Conservation (phyloP, 2,113 vertebrate species). For the Epinephelus fuscoguttatus region DNA sequence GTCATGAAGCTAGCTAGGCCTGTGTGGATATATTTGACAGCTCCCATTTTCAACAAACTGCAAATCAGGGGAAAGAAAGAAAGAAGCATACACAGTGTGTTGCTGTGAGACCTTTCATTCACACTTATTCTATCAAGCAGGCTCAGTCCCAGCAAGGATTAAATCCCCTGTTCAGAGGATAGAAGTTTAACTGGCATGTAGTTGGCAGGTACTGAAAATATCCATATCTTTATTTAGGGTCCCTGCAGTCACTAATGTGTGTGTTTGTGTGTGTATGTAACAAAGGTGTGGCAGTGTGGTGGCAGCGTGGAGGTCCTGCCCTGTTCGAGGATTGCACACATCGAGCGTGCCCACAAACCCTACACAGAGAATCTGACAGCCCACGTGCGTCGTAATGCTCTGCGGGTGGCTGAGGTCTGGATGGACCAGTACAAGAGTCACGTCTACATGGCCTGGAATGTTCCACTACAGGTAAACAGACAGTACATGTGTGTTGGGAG, state of each 20-base stretch:
- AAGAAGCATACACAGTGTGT: background rate
- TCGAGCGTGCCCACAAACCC: constrained; percentile 96
- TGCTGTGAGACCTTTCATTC: constrained; percentile 19
- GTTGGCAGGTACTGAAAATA: constrained; percentile 17
- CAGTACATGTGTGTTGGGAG: background rate
- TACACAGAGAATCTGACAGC: constrained; percentile 95
- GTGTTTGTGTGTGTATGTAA: background rate
- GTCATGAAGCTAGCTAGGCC: background rate
- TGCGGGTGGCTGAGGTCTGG: constrained; percentile 96
- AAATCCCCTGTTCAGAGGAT: constrained; percentile 4
- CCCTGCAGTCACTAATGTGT: background rate
- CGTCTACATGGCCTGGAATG: constrained; percentile 99
- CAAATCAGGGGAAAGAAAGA: background rate
- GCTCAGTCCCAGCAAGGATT: constrained; percentile 9
- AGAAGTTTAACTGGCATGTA: background rate
- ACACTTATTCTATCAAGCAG: constrained; percentile 17
- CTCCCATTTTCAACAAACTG: background rate
- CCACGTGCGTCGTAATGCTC: constrained; percentile 92
- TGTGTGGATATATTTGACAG: constrained; percentile 7
- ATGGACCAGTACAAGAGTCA: constrained; percentile 97
- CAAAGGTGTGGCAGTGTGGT: constrained; percentile 96
- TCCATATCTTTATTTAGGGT: background rate
- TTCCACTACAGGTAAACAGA: constrained; percentile 89
- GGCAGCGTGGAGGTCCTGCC: constrained; percentile 98
- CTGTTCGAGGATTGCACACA: constrained; percentile 95